Percentiles rank a stretch among this genome's conserved stretches.
phyloP scores from a whole-genome alignment of 2,797 vertebrate genomes.

The Cyprinella venusta region DNA sequence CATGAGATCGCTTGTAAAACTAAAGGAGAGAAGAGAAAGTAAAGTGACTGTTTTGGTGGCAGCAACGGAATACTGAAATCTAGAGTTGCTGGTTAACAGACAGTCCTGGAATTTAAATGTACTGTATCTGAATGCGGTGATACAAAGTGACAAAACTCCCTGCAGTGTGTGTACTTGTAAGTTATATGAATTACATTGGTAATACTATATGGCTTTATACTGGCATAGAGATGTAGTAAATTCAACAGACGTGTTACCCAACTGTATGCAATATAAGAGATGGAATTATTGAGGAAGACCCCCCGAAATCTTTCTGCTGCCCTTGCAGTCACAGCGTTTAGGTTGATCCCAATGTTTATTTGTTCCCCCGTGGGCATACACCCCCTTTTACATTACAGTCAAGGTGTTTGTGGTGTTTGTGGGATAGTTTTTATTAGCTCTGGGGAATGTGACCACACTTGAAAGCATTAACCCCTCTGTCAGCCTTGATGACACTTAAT shows the following conservation, averaged over 20 bases:
- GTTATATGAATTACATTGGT: background rate
- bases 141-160: background rate
- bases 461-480: slow-evolving; percentile 40
- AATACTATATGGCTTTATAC: no score
- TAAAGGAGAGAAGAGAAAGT: background rate
- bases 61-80: background rate
- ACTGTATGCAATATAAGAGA: background rate
- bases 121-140: background rate
- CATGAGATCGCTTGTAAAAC: slow-evolving; percentile 8
- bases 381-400: slow-evolving; percentile 7
- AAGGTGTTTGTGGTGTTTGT: slow-evolving; percentile 18
- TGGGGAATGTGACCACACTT: slow-evolving; percentile 26
- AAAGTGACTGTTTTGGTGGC: background rate
- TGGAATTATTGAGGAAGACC: background rate
- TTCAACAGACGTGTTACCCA: background rate
- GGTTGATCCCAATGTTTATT: slow-evolving; percentile 11
- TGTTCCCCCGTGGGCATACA: background rate
- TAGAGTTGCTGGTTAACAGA: background rate
- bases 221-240: background rate
- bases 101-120: background rate
- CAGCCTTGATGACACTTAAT: slow-evolving; percentile 47
- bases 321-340: background rate
- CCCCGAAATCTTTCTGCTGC: background rate
- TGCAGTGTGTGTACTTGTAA: background rate
- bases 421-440: slow-evolving; percentile 31